Evolutionary conservation across 2,888 invertebrate species (phyloP), one percentile per base, ranked within the genome.

Genomic region (Melanchra persicariae): DNA sequence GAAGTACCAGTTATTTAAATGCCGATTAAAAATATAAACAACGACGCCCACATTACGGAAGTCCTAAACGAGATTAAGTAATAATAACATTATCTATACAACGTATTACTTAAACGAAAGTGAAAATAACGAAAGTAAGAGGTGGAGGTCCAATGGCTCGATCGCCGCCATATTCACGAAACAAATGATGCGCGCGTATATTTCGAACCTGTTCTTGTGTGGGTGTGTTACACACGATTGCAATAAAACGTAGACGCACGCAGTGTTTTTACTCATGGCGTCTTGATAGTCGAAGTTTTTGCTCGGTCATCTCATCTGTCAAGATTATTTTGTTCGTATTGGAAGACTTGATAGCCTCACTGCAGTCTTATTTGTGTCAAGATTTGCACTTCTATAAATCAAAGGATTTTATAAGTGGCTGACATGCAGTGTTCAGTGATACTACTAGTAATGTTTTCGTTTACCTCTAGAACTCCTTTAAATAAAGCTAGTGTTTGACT

Each of bases 41-140:
- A 83, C 74, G 79, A 86, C 89, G 86, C 89, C 90, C 73, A 85
- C 84, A 80, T 73, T 70, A 76, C 88, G 87, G 89, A 90, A 85
- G 86, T 87, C 78, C 85, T 85, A 81, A 84, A 84, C 83, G 84
- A 91, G 82, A 93, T 92, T 91, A 91, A 89, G 87, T 91, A 91
- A 86, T 84, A 85, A 91, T 74, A 85, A 91, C 87, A 87, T 87
- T 87, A 87, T 82, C 77, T 86, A 83, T 86, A 89, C 83, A 87
- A 86, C 86, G 86, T 90, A 90, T 92, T 90, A 90, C 91, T 91
- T 86, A 78, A 91, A 92, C 88, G 95, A 95, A 95, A 95, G 95
- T 93, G 93, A 93, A 93, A 93, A 89, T 90, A 92, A 89, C 87
- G 93, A 93, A 93, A 93, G 93, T 93, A 93, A 93, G 89, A 91